phyloP scores from a whole-genome alignment of 1,140 invertebrate genomes.

The Lepeophtheirus salmonis region DNA sequence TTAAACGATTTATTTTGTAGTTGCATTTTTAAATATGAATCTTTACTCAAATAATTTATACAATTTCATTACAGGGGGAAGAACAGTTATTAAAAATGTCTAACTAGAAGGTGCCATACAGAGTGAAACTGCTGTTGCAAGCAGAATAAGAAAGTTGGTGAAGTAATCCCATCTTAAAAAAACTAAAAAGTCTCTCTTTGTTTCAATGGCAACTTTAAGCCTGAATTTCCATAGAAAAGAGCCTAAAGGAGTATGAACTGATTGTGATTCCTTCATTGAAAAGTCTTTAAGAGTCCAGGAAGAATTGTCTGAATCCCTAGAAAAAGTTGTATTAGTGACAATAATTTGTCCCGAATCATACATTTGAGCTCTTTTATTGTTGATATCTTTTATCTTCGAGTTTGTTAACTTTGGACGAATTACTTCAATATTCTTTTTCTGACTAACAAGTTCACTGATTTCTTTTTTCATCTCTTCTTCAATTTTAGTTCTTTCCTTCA shows the following conservation, averaged over 20 bases:
- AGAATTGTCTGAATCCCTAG: neutral
- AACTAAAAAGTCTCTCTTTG: neutral
- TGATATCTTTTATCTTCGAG: neutral
- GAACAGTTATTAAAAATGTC: neutral
- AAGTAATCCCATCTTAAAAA: neutral
- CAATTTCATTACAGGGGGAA: neutral
- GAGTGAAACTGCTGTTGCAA: neutral
- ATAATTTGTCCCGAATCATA: neutral
- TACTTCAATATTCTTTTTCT: neutral
- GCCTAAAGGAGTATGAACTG: neutral
- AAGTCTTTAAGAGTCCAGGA: neutral
- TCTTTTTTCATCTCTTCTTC: neutral
- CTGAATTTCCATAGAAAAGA: neutral
- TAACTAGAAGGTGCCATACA: neutral
- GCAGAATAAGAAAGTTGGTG: neutral
- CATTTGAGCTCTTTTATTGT: neutral
- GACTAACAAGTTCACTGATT: neutral
- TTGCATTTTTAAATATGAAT: no score
- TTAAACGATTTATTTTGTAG: no score
- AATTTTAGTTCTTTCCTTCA: neutral
- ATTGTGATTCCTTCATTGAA: neutral
- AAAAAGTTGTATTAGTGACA: neutral
- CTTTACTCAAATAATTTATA: no score
- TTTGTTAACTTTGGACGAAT: neutral
- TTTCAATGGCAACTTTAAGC: neutral